These are phyloP conservation scores for western clawed frog (Xenopus tropicalis) DNA, from an alignment of 2,113 vertebrate species.

Conservation along the genomic window DNA sequence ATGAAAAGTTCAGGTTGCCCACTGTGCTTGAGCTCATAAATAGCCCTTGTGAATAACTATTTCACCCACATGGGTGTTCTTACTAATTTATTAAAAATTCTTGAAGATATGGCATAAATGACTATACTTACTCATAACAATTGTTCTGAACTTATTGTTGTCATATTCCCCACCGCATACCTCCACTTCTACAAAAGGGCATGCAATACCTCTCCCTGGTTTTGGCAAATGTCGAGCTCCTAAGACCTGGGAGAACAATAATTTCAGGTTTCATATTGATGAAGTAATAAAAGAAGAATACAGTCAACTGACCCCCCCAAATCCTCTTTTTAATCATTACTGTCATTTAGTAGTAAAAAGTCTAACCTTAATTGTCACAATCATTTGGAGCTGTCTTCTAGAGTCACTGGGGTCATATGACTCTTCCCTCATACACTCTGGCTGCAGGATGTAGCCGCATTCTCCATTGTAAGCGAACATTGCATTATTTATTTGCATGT, in stretches of 20 bases:
- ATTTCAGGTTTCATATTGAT: no score
- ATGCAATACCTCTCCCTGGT: constrained; percentile 81
- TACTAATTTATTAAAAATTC: no score
- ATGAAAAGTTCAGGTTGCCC: no score
- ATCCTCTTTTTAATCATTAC: background rate
- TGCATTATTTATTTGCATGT: constrained; percentile 87
- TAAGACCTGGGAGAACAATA: constrained; percentile 71
- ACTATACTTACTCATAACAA: constrained; percentile 75
- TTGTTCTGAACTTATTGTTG: constrained; percentile 87
- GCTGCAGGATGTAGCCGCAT: constrained; percentile 90
- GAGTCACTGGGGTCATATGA: constrained; percentile 74
- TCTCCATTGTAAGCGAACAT: constrained; percentile 86
- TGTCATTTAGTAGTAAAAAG: background rate
- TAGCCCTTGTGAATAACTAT: no score
- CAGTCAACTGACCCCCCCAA: no score
- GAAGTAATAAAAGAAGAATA: no score
- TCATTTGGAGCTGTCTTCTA: constrained; percentile 71
- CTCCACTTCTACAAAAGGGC: constrained; percentile 94
- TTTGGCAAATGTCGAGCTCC: constrained; percentile 93
- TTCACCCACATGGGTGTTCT: no score
- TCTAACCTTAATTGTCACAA: constrained; percentile 70
- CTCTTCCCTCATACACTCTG: constrained; percentile 83
- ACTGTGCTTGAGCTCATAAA: no score
- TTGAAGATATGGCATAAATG: no score
- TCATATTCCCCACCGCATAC: constrained; percentile 83